A percentile compares a stretch with the other conserved stretches of the same genome.
Conservation (phyloP, 2,113 vertebrate genomes). For the Diadophis punctatus region DNA sequence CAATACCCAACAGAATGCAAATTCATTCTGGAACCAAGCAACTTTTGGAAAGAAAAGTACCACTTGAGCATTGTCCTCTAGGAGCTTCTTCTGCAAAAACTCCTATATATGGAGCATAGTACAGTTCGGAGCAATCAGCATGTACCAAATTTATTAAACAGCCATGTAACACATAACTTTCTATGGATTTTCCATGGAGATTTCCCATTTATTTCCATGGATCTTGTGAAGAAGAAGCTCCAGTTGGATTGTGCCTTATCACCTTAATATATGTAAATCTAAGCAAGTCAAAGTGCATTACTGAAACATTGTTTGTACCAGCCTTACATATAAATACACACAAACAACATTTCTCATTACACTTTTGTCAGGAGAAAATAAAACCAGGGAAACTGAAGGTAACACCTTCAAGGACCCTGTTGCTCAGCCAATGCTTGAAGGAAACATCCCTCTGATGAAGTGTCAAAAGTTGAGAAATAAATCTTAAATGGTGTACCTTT, state of each 20-base stretch:
- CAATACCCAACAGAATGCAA: neutral
- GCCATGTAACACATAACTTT: neutral
- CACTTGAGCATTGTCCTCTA: neutral
- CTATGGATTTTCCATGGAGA: neutral
- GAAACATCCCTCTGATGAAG: conserved; percentile 4
- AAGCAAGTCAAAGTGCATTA: conserved; percentile 43
- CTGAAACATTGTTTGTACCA: conserved; percentile 50
- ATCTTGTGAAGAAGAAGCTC: neutral
- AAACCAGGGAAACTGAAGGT: conserved; percentile 1
- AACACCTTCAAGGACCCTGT: conserved; percentile 16
- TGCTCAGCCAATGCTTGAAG: neutral
- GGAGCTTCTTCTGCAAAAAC: neutral
- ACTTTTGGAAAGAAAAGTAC: neutral
- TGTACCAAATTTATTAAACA: neutral
- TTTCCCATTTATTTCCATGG: neutral
- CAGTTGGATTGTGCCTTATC: neutral
- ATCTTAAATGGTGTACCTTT: conserved; percentile 54
- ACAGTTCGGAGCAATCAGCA: neutral
- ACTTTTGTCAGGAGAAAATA: neutral
- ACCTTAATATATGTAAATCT: conserved; percentile 45
- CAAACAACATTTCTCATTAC: neutral
- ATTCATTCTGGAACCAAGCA: neutral
- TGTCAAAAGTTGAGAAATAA: neutral
- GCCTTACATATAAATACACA: neutral
- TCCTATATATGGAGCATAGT: neutral